Evolutionary conservation across 2,888 invertebrate species (phyloP).

Genomic region (Anthrax anthrax): DNA sequence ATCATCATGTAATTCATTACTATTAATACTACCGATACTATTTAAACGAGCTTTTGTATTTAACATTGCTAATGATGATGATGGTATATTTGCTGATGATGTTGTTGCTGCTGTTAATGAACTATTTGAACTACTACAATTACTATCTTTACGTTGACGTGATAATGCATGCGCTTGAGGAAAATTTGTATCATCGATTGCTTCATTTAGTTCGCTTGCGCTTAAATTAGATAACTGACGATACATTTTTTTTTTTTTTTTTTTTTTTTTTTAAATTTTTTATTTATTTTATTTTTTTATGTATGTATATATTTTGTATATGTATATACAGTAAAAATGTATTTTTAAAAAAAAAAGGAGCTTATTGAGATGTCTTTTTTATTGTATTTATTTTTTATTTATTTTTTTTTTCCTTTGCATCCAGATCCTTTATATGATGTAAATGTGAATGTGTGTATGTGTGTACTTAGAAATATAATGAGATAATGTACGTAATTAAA

Average conservation of each 20-base stretch:
- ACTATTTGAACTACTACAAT: constrained; percentile 23
- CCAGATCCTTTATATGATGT: too few relatives aligned
- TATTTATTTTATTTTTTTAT: too few relatives aligned
- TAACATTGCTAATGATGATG: neutral
- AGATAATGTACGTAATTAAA: too few relatives aligned
- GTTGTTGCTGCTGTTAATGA: neutral
- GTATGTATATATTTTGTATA: too few relatives aligned
- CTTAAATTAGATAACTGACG: constrained; percentile 22
- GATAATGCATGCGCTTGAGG: constrained; percentile 32
- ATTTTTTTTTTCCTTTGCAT: too few relatives aligned
- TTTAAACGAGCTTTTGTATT: neutral
- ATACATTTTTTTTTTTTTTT: neutral
- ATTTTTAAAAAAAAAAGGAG: too few relatives aligned
- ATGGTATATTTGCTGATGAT: neutral
- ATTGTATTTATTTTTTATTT: too few relatives aligned
- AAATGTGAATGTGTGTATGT: too few relatives aligned
- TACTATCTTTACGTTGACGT: constrained; percentile 31
- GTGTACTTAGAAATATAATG: too few relatives aligned
- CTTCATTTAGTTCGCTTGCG: constrained; percentile 33
- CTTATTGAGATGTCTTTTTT: too few relatives aligned
- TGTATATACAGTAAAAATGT: too few relatives aligned
- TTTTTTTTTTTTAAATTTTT: too few relatives aligned
- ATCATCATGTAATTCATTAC: neutral
- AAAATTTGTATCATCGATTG: constrained; percentile 35
- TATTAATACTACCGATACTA: constrained; percentile 2